Percentiles rank a stretch among this genome's conserved stretches.
phyloP scores from a whole-genome alignment of 2,888 invertebrate species.

The Nymphalis urticae region DNA sequence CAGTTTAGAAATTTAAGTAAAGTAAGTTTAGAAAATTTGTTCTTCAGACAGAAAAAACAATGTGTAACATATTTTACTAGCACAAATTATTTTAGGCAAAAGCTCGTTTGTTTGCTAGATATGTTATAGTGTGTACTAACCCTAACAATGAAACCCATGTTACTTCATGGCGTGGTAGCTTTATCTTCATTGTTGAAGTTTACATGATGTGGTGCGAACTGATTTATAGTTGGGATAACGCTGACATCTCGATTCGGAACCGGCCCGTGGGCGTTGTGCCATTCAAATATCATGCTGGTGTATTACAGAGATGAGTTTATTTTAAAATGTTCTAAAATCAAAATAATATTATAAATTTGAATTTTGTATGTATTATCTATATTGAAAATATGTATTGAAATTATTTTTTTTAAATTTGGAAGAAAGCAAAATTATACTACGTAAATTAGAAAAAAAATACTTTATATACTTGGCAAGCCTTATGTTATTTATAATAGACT shows the following conservation, averaged over 20 bases:
- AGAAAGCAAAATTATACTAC: no score
- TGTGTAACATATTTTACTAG: no score
- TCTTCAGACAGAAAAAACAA: no score
- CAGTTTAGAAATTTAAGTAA: no score
- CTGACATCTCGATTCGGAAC: constrained; percentile 52
- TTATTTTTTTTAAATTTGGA: no score
- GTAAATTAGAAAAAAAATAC: no score
- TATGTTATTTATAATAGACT: no score
- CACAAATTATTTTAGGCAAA: no score
- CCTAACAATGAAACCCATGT: constrained; percentile 11
- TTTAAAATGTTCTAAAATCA: background rate
- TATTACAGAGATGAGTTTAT: background rate
- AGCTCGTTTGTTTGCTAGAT: background rate
- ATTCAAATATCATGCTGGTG: constrained; percentile 23
- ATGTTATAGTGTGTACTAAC: background rate
- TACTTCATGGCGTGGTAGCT: constrained; percentile 40
- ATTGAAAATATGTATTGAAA: no score
- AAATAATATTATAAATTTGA: background rate
- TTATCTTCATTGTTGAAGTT: constrained; percentile 57
- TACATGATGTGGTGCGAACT: constrained; percentile 60
- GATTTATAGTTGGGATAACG: constrained; percentile 62
- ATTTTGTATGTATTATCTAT: no score
- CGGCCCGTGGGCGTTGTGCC: constrained; percentile 49
- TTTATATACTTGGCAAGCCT: no score
- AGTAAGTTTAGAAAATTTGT: no score